These are phyloP conservation scores for Penaeus indicus DNA, from an alignment of 1,140 invertebrate species.

Conservation along the genomic window DNA sequence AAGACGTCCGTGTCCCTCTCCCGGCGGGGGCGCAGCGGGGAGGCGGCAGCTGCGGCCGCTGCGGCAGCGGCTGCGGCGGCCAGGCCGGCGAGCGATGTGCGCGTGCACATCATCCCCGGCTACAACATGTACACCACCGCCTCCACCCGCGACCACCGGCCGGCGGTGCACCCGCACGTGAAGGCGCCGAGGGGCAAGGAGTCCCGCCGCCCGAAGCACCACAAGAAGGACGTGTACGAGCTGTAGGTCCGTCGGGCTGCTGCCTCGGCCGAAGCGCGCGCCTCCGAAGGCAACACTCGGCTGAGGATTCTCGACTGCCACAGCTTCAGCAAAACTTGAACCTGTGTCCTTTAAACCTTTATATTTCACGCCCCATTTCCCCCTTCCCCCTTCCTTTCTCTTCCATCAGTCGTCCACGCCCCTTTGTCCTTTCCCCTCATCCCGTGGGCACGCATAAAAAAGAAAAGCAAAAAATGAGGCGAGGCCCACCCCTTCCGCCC, in stretches of 20 bases:
- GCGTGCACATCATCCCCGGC: constrained; percentile 84
- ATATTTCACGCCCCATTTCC: no score
- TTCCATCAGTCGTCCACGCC: no score
- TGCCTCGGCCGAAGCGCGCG: not conserved
- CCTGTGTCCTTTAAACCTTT: no score
- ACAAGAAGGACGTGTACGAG: constrained; percentile 66
- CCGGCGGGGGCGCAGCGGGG: constrained; percentile 73
- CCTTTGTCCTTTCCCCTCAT: no score
- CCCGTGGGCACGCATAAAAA: no score
- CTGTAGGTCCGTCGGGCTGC: constrained; percentile 19
- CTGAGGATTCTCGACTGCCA: no score
- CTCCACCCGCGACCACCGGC: constrained; percentile 71
- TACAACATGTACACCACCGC: constrained; percentile 81
- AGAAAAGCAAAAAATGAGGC: no score
- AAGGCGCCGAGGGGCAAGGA: constrained; percentile 56
- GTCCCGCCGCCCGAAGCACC: constrained; percentile 48
- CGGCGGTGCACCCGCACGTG: constrained; percentile 48
- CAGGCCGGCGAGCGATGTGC: constrained; percentile 73
- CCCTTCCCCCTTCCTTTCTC: no score
- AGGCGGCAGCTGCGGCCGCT: constrained; percentile 72
- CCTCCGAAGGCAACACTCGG: no score
- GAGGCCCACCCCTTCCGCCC: no score
- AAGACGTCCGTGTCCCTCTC: constrained; percentile 83
- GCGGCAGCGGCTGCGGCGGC: constrained; percentile 69
- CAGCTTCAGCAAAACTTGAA: no score